Conservation (phyloP, 2,797 vertebrate species). For the Acanthurus lineatus region DNA sequence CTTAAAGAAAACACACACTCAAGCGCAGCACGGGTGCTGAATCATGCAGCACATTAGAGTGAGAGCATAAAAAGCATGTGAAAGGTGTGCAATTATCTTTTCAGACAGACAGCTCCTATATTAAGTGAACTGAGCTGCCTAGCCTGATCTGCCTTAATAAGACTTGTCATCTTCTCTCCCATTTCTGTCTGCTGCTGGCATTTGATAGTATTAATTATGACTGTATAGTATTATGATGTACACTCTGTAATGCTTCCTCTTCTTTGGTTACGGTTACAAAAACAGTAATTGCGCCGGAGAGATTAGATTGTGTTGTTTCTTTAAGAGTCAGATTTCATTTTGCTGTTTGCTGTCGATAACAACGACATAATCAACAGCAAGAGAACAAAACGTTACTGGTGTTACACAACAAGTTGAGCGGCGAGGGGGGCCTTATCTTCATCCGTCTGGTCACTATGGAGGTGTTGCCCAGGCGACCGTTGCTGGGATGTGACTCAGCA, state of each 20-base stretch:
- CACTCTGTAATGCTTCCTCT: background rate
- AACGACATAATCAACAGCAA: conserved; percentile 14
- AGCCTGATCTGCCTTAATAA: background rate
- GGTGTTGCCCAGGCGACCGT: conserved; percentile 73
- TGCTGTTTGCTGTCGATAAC: conserved; percentile 11
- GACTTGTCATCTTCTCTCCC: background rate
- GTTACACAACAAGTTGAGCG: conserved; percentile 50
- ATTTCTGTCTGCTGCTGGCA: conserved; percentile 10
- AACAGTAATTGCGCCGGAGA: conserved; percentile 38
- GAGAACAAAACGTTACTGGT: conserved; percentile 33
- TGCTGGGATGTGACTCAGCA: conserved; percentile 81
- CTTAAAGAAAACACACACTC: background rate
- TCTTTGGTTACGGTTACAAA: conserved; percentile 35
- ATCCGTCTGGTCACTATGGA: conserved; percentile 65
- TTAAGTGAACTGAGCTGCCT: background rate
- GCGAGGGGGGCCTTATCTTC: conserved; percentile 42
- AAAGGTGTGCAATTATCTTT: conserved; percentile 9
- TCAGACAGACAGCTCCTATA: background rate
- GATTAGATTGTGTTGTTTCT: conserved; percentile 7
- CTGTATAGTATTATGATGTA: background rate
- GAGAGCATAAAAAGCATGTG: background rate
- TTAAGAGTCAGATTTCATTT: conserved; percentile 43
- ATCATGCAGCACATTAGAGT: background rate
- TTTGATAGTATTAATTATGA: conserved; percentile 41
- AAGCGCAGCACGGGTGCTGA: background rate